These are phyloP conservation scores for Aphyosemion australe DNA, from an alignment of 2,113 vertebrate species.

Conservation along the genomic window DNA sequence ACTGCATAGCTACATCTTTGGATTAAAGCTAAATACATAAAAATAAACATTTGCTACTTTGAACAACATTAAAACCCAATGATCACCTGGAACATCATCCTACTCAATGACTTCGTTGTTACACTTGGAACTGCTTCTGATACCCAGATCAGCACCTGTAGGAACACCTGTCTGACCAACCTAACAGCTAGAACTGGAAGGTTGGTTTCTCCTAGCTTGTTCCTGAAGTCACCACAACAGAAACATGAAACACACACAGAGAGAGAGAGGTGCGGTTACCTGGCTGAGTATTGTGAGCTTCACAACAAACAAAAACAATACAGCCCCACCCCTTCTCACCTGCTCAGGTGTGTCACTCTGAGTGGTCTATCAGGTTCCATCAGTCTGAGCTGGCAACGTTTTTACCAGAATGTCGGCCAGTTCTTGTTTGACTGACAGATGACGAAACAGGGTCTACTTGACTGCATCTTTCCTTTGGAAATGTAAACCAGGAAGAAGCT, in stretches of 20 bases:
- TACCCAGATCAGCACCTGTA: neutral
- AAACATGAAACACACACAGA: slow-evolving; percentile 10
- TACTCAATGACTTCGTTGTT: too few species aligned
- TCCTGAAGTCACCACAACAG: slow-evolving; percentile 11
- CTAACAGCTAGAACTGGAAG: too few species aligned
- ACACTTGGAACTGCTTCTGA: too few species aligned
- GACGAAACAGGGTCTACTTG: neutral
- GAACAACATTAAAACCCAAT: too few species aligned
- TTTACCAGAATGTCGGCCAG: neutral
- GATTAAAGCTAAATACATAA: too few species aligned
- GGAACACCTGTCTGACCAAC: neutral
- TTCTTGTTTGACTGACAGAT: neutral
- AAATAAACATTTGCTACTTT: too few species aligned
- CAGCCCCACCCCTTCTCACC: slow-evolving; percentile 20
- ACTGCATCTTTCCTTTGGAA: neutral
- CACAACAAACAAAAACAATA: slow-evolving; percentile 40
- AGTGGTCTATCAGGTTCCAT: slow-evolving; percentile 32
- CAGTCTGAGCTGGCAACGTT: neutral
- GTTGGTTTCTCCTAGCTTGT: neutral
- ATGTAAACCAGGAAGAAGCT: neutral
- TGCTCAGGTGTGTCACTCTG: slow-evolving; percentile 31
- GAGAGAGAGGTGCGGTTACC: slow-evolving; percentile 12
- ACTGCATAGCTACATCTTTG: too few species aligned
- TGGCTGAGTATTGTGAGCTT: slow-evolving; percentile 21
- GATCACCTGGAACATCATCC: too few species aligned